Evolutionary conservation across 1,140 invertebrate species (phyloP).

Genomic region (Drosophila eugracilis): DNA sequence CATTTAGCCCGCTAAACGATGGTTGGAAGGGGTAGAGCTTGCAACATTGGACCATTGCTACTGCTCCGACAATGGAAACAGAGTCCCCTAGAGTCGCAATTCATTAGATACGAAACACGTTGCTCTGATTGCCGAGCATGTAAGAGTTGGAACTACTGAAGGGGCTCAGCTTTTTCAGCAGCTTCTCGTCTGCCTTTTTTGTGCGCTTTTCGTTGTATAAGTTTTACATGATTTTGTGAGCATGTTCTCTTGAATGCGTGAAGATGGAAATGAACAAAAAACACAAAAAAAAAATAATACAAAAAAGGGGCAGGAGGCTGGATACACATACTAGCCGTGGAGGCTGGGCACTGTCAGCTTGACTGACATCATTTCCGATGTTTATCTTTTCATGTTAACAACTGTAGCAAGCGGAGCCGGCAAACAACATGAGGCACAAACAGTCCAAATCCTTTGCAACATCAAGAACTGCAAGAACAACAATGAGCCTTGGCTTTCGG

Average conservation of each 20-base stretch:
- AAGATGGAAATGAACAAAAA: conserved; percentile 18
- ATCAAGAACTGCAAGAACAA: conserved; percentile 23
- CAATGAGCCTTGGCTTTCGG: conserved; percentile 18
- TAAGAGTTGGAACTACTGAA: conserved; percentile 41
- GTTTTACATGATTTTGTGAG: conserved; percentile 41
- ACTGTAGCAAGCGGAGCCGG: conserved; percentile 38
- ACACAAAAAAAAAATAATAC: too few species aligned
- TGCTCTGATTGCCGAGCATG: conserved; percentile 58
- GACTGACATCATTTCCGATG: conserved; percentile 83
- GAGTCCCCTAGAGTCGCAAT: conserved; percentile 41
- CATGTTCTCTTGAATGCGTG: conserved; percentile 29
- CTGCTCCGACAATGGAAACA: conserved; percentile 24
- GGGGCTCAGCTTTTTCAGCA: conserved; percentile 50
- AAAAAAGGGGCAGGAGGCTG: too few species aligned
- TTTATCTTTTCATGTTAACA: conserved; percentile 82
- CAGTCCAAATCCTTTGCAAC: conserved; percentile 41
- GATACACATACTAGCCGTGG: conserved; percentile 18
- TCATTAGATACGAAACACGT: conserved; percentile 66
- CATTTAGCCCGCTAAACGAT: conserved; percentile 47
- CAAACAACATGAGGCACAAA: conserved; percentile 41
- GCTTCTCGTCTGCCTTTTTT: conserved; percentile 42
- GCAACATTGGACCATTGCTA: conserved; percentile 2
- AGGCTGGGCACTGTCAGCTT: conserved; percentile 46
- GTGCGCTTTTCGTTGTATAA: conserved; percentile 32
- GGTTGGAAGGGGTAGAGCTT: conserved; percentile 1